Evolutionary conservation across 1,140 invertebrate species (phyloP).

Genomic region (Drosophila orosa): DNA sequence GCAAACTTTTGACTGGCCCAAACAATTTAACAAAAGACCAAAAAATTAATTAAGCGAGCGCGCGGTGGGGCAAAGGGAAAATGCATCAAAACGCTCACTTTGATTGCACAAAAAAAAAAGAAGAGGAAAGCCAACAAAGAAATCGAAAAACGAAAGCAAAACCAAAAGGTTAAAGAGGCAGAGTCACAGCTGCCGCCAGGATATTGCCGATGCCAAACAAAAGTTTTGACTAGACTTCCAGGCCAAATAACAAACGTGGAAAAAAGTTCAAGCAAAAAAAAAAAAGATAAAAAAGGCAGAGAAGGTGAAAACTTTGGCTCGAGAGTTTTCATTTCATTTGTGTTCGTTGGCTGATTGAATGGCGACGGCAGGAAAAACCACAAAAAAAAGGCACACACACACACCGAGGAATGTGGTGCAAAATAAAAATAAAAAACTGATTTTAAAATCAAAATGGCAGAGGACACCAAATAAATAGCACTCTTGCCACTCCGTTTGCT

Average conservation of each 20-base stretch:
- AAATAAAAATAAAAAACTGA: slow-evolving; percentile 25
- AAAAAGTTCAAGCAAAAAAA: not conserved
- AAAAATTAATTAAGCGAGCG: slow-evolving; percentile 74
- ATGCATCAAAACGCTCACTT: slow-evolving; percentile 47
- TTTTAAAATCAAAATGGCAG: slow-evolving; percentile 48
- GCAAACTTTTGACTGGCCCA: slow-evolving; percentile 46
- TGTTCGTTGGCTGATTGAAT: slow-evolving; percentile 53
- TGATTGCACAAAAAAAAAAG: slow-evolving; percentile 32
- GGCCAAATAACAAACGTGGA: slow-evolving; percentile 40
- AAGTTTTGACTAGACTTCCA: slow-evolving; percentile 74
- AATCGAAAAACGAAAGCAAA: slow-evolving; percentile 16
- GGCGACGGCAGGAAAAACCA: slow-evolving; percentile 63
- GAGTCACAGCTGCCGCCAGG: slow-evolving; percentile 51
- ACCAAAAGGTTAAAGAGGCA: slow-evolving; percentile 55
- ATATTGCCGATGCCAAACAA: slow-evolving; percentile 78
- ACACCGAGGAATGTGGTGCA: not conserved
- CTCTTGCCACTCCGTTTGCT: slow-evolving; percentile 49
- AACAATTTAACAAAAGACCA: slow-evolving; percentile 43
- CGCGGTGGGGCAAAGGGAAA: slow-evolving; percentile 22
- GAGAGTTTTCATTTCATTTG: slow-evolving; percentile 73
- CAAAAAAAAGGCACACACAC: slow-evolving; percentile 30
- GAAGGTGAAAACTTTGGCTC: slow-evolving; percentile 49
- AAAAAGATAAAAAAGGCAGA: not conserved
- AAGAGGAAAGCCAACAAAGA: slow-evolving; percentile 4
- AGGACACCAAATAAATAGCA: slow-evolving; percentile 51